A percentile compares a stretch with the other conserved stretches of the same genome.
These are phyloP conservation scores for Paramisgurnus dabryanus DNA, from an alignment of 2,113 vertebrate genomes.

Conservation along the genomic window DNA sequence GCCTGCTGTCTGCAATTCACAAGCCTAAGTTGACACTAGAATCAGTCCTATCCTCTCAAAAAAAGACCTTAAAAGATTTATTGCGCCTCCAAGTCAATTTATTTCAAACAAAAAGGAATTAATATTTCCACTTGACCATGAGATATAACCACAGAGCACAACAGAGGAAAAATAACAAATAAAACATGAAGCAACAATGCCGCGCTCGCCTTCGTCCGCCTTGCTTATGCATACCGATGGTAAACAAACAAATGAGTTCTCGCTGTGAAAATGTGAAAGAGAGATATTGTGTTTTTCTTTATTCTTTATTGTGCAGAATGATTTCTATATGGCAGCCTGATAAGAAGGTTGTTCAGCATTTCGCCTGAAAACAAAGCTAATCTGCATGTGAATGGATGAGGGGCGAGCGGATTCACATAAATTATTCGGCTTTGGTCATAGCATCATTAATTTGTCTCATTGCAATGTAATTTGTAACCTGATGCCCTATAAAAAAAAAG, in stretches of 20 bases:
- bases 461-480: neutral
- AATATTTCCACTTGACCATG: conserved; percentile 32
- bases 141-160: neutral
- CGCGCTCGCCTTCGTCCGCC: too few species aligned
- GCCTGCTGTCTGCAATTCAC: neutral
- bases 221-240: neutral
- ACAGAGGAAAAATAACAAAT: neutral
- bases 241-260: neutral
- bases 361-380: conserved; percentile 24
- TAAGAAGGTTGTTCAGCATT: neutral
- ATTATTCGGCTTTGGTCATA: conserved; percentile 4
- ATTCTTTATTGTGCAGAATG: conserved; percentile 22
- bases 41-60: neutral
- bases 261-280: conserved; percentile 4
- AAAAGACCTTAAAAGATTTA: conserved; percentile 1
- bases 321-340: conserved; percentile 4
- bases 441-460: conserved; percentile 3
- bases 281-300: neutral
- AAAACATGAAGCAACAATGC: conserved; percentile 8
- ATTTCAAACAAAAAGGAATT: conserved; percentile 10
- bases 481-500: conserved; percentile 7
- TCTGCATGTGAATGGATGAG: conserved; percentile 22
- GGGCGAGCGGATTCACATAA: neutral
- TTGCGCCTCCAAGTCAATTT: conserved; percentile 21
- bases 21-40: too few species aligned